Base-by-base conservation (phyloP, 1,140 invertebrate species). In the Vanessa tameamea region DNA sequence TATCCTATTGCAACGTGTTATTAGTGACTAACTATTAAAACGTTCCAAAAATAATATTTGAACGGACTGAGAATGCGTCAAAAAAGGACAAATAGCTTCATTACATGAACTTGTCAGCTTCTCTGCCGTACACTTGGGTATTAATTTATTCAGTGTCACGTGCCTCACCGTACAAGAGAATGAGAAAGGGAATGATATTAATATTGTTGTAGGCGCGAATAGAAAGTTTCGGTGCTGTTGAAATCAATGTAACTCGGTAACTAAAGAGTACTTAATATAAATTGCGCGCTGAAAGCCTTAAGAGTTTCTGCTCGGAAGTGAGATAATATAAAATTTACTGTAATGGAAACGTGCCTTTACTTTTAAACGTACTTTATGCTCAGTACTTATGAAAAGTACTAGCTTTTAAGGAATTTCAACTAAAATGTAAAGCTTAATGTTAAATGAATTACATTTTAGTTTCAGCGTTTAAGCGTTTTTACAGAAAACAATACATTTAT, bases 131-230 rank as follows among this genome's bases (percentile, higher is more conserved):
- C 23, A 26, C 61, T 47, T 16, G 12, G 63, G n/a, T 69, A 63
- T 73, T 82, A 82, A 84, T 82, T 81, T 84, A 84, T 84, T 82
- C 82, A 65, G 47, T 69, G 77, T 78, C 81, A 82, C 79, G 81
- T 81, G 79, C 78, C 75, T 70, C 75, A 80, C 48, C 74, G 70
- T 76, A 82, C 51, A 59, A 78, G 73, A 79, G 67, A 71, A 77
- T 77, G 65, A 55, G 74, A 81, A 71, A 79, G 71, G 72, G 71
- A 80, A 78, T 76, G 74, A 69, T 76, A 77, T 82, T 77, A 79
- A 82, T 79, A 78, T 77, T 63, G 67, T 76, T 72, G 72, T 71
- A 81, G 78, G 75, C 79, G 80, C 77, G 69, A 82, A 79, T 82
- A 82, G 82, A 81, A 84, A 82, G 79, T 85, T 79, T 65, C 59